These are phyloP conservation scores for Dinoponera quadriceps DNA, from an alignment of 1,140 invertebrate species.

Conservation along the genomic window DNA sequence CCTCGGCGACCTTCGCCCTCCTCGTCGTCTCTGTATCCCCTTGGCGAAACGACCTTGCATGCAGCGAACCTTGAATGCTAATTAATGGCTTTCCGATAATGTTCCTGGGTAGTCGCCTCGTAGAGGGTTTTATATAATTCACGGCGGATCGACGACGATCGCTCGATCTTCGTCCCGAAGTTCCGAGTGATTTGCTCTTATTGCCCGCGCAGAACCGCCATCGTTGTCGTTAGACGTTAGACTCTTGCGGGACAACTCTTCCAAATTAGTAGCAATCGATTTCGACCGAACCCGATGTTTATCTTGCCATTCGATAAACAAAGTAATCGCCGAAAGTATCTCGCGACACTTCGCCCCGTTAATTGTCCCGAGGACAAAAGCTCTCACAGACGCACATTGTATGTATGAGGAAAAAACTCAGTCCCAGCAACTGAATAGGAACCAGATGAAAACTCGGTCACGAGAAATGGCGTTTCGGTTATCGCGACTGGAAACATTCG, in stretches of 20 bases:
- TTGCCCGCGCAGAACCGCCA: slow-evolving; percentile 15
- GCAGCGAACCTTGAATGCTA: slow-evolving; percentile 59
- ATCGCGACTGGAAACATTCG: no score
- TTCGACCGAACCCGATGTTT: slow-evolving; percentile 6
- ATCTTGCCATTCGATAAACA: slow-evolving; percentile 29
- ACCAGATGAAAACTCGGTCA: no score
- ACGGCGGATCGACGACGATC: slow-evolving; percentile 44
- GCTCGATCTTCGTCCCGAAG: slow-evolving; percentile 45
- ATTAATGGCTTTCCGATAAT: slow-evolving; percentile 60
- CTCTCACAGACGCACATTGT: no score
- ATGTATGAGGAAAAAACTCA: no score
- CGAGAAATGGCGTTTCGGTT: no score
- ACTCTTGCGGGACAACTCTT: slow-evolving; percentile 6
- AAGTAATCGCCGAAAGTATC: slow-evolving; percentile 23
- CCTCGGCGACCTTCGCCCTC: slow-evolving; percentile 49
- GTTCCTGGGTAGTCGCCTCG: not conserved
- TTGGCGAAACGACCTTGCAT: slow-evolving; percentile 52
- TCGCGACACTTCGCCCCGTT: no score
- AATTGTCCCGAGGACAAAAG: no score
- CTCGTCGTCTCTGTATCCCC: slow-evolving; percentile 15
- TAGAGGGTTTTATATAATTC: slow-evolving; percentile 28
- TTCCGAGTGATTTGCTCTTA: slow-evolving; percentile 52
- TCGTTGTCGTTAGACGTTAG: slow-evolving; percentile 37
- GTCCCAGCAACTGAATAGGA: no score
- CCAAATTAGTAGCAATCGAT: slow-evolving; percentile 5